Base-by-base conservation (phyloP, 2,797 vertebrate species). In the Heliangelus exortis region DNA sequence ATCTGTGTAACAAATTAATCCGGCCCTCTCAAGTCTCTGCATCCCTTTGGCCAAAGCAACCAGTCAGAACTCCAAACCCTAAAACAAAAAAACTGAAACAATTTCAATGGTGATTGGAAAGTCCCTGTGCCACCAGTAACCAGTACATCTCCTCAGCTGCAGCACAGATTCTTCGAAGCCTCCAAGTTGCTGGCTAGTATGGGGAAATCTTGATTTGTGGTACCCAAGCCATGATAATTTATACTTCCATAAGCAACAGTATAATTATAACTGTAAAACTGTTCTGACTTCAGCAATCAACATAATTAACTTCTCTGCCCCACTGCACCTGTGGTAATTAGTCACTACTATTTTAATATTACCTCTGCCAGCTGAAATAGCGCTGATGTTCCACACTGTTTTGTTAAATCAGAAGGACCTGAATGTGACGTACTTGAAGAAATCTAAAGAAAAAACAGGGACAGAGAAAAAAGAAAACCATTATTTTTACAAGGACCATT, bases 311-410 rank as follows among this genome's bases (percentile, higher is more conserved):
- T 92, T 91, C 47, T 87, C 68, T 29, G 66, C 69, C 84, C 71
- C 83, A 82, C 43, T 63, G 74, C 36, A 94, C 14, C 48, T 89
- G 53, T 53, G 47, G 89, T 73, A 96, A 95, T 93, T 93, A 95
- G 74, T 88, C 90, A 94, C 77, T 80, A 65, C 53, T 84, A 86
- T 80, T 97, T 93, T 76, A 93, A 85, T 86, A 93, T 95, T 98
- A 98, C 98, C 98, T 99, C 98, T 95, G 97, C 98, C 95, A 98
- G 96, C 78, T 98, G 98, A 95, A 98, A 98, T 78, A 97, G 97
- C 59, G 98, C 96, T 92, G 98, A 98, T 88, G 97, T 97, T 95
- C 98, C 98, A 97, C 97, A 98, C 68, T 97, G 97, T 94, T 98
- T 98, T 33, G 96, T 97, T 84, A 97, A 96, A 96, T 98, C 98